phyloP scores from a whole-genome alignment of 2,888 invertebrate genomes.

The Lasioglossum leucozonium region DNA sequence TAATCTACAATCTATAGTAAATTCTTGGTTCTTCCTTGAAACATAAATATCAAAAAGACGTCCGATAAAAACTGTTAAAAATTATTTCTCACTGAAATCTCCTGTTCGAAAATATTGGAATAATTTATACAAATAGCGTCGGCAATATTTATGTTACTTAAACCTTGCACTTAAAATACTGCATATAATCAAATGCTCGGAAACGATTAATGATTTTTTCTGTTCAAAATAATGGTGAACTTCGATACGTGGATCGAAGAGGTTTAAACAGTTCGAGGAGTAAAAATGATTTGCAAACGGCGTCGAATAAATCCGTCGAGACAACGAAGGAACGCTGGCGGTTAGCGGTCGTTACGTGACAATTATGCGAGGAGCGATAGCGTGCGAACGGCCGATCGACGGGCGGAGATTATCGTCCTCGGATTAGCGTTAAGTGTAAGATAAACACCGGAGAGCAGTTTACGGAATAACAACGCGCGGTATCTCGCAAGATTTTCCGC shows the following conservation, averaged over 20 bases:
- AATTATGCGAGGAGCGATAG: slow-evolving; percentile 18
- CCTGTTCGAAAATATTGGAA: neutral
- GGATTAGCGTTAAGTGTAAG: slow-evolving; percentile 13
- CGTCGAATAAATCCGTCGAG: neutral
- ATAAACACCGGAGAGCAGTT: slow-evolving; percentile 35
- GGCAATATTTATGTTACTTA: too few species aligned
- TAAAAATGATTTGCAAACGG: neutral
- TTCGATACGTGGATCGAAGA: neutral
- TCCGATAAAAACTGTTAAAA: neutral
- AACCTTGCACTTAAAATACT: too few species aligned
- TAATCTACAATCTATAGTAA: neutral
- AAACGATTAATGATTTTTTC: too few species aligned
- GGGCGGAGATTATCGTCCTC: neutral
- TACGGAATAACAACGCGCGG: slow-evolving; percentile 36
- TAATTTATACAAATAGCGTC: too few species aligned
- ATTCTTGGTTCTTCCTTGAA: neutral
- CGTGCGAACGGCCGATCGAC: slow-evolving; percentile 38
- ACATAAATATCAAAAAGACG: neutral
- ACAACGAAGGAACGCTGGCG: neutral
- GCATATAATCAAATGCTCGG: too few species aligned
- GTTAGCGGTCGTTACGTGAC: slow-evolving; percentile 32
- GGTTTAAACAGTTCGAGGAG: neutral
- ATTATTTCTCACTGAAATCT: too few species aligned
- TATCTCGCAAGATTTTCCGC: slow-evolving; percentile 48
- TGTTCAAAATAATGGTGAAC: too few species aligned